Percentiles rank a stretch among this genome's conserved stretches.
phyloP scores from a whole-genome alignment of 2,888 invertebrate genomes.

The Rhorus exstirpatorius region DNA sequence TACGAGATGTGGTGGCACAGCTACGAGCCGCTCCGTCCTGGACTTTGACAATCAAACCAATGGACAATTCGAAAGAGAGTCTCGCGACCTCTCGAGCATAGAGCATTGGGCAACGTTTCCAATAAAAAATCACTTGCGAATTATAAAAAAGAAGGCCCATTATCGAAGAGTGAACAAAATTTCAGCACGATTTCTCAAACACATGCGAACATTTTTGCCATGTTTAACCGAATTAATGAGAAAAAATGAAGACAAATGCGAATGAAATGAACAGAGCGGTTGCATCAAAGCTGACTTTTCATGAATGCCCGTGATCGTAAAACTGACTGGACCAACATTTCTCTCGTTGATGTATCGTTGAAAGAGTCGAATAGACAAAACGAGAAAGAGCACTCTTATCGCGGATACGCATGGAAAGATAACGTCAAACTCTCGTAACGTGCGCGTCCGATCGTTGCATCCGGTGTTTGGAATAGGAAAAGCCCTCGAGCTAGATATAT shows the following conservation, averaged over 20 bases:
- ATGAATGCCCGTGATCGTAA: background rate
- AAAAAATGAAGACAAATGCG: background rate
- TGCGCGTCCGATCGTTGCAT: constrained; percentile 63
- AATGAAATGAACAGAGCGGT: background rate
- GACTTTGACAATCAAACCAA: constrained; percentile 48
- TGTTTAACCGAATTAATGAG: no score
- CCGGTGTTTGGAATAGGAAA: constrained; percentile 60
- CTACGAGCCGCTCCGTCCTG: constrained; percentile 39
- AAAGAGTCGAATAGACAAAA: constrained; percentile 25
- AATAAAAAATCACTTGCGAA: no score
- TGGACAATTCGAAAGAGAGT: constrained; percentile 2
- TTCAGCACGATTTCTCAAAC: no score
- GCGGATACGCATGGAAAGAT: constrained; percentile 46
- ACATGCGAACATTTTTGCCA: no score
- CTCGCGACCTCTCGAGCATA: no score
- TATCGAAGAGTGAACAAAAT: no score
- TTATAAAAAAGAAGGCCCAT: no score
- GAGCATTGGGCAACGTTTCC: no score
- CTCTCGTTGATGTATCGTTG: constrained; percentile 1
- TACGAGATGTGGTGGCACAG: background rate
- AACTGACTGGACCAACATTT: constrained; percentile 1
- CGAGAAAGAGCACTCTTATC: constrained; percentile 34
- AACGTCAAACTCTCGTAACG: constrained; percentile 65
- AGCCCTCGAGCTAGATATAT: constrained; percentile 33
- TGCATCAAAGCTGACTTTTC: background rate